phyloP scores from a whole-genome alignment of 2,888 invertebrate genomes.

The Zootermopsis nevadensis region DNA sequence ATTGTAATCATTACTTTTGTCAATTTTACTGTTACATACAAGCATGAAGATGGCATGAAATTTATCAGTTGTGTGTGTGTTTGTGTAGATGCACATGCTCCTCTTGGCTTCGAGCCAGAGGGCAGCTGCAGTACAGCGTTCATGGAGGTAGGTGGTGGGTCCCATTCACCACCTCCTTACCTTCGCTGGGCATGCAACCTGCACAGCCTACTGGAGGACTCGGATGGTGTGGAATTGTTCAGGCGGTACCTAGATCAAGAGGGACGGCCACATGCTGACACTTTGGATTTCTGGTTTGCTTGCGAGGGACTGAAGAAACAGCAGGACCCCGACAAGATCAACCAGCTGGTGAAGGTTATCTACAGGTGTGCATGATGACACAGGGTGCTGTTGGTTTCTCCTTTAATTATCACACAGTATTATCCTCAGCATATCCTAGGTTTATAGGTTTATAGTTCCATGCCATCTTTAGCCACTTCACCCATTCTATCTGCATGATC shows the following conservation, averaged over 20 bases:
- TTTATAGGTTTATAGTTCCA: too few relatives aligned
- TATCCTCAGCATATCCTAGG: too few relatives aligned
- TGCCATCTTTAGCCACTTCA: too few relatives aligned
- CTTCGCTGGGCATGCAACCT: constrained; percentile 91
- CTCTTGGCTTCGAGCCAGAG: constrained; percentile 70
- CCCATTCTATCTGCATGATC: too few relatives aligned
- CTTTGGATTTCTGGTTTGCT: constrained; percentile 94
- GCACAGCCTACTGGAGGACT: constrained; percentile 85
- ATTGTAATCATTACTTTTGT: too few relatives aligned
- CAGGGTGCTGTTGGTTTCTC: too few relatives aligned
- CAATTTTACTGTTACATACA: background rate
- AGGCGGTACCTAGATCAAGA: constrained; percentile 82
- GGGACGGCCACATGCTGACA: constrained; percentile 80
- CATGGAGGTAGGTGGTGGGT: constrained; percentile 57
- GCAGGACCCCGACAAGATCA: constrained; percentile 73
- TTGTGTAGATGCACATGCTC: constrained; percentile 59
- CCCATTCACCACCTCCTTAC: constrained; percentile 74
- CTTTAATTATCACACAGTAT: too few relatives aligned
- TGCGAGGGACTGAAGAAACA: constrained; percentile 88
- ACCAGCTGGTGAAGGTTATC: constrained; percentile 84
- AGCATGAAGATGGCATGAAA: background rate
- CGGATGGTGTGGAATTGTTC: constrained; percentile 90
- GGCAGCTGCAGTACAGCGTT: constrained; percentile 63
- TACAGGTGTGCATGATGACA: constrained; percentile 69
- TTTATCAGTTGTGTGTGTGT: background rate